A percentile compares a stretch with the other conserved stretches of the same genome.
Conservation (phyloP, 2,113 vertebrate species). For the Ondatra zibethicus region DNA sequence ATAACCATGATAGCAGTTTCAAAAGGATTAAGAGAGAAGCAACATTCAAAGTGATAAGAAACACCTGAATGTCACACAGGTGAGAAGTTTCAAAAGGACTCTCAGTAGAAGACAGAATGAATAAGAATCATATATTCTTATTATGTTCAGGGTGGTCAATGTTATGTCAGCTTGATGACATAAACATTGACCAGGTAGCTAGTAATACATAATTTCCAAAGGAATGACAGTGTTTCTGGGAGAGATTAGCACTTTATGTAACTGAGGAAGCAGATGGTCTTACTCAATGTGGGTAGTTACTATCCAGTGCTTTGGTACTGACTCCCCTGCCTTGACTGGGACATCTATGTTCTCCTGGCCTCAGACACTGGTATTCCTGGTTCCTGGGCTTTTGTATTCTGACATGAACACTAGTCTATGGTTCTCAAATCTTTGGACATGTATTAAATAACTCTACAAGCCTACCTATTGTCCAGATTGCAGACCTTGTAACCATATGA, state of each 20-base stretch:
- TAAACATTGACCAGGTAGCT: background rate
- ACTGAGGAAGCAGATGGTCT: background rate
- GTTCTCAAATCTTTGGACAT: background rate
- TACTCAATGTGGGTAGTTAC: background rate
- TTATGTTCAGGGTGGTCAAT: background rate
- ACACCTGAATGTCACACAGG: background rate
- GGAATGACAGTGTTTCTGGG: background rate
- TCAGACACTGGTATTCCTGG: background rate
- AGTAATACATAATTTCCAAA: no score
- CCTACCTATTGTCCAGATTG: background rate
- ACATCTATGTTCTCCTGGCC: background rate
- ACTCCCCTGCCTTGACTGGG: no score
- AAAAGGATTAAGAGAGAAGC: background rate
- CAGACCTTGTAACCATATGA: background rate
- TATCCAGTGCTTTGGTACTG: rapidly evolving
- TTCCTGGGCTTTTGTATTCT: background rate
- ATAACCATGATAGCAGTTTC: background rate
- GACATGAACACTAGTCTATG: background rate
- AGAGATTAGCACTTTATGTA: background rate
- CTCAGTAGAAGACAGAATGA: background rate
- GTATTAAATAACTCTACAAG: background rate
- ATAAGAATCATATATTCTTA: background rate
- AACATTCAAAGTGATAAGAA: background rate
- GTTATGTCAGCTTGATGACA: background rate
- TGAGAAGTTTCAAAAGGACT: background rate